These are phyloP conservation scores for Lepidurus apus DNA, from an alignment of 1,140 invertebrate genomes.

Conservation along the genomic window DNA sequence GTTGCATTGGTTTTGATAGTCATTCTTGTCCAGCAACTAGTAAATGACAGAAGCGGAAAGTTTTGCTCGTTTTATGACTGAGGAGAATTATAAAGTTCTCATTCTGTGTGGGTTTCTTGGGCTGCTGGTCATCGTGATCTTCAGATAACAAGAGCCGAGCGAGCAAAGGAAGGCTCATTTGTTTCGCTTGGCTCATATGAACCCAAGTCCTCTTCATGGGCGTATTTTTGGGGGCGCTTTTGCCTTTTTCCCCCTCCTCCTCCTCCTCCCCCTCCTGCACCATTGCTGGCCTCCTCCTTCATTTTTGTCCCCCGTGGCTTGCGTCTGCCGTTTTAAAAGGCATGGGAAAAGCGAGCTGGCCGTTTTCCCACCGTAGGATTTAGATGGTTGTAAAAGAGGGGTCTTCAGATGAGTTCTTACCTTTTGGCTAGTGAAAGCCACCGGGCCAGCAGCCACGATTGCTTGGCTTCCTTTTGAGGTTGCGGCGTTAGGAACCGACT, in stretches of 20 bases:
- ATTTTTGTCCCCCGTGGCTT: slow-evolving; percentile 17
- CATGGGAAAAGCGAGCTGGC: neutral
- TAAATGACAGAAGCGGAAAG: neutral
- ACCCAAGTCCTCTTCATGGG: neutral
- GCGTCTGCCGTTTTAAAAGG: slow-evolving; percentile 21
- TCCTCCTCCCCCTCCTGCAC: neutral
- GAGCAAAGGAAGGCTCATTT: neutral
- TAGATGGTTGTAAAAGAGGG: slow-evolving; percentile 16
- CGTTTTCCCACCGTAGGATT: slow-evolving; percentile 7
- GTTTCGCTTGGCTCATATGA: slow-evolving; percentile 1
- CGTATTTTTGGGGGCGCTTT: neutral
- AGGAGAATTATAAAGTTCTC: neutral
- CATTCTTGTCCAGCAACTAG: neutral
- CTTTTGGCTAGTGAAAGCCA: slow-evolving; percentile 21
- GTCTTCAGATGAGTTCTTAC: slow-evolving; percentile 13
- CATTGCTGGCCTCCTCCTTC: neutral
- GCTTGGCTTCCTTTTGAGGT: slow-evolving; percentile 18
- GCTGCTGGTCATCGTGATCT: slow-evolving; percentile 2
- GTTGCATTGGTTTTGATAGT: neutral
- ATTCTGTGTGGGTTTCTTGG: neutral
- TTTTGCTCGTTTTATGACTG: slow-evolving; percentile 8
- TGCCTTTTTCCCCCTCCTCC: neutral
- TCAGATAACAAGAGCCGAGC: neutral
- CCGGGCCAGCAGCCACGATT: slow-evolving; percentile 9
- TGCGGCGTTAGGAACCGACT: neutral